Evolutionary conservation across 35 echinoderm and acorn worm species (phyloP), one percentile per base, ranked within the genome.

Genomic region (Holothuria glaberrima): DNA sequence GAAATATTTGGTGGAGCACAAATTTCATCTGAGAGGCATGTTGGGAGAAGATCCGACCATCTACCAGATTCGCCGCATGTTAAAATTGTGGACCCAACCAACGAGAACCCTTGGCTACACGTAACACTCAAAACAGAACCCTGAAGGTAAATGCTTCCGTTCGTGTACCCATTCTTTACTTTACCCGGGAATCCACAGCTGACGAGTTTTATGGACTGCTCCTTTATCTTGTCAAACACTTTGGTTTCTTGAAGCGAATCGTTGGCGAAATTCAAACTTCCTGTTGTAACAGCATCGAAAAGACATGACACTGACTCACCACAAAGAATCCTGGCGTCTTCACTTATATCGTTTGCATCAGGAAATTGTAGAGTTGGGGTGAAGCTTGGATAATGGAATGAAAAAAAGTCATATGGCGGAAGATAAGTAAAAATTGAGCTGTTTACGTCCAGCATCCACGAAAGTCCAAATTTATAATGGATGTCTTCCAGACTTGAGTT

Each of bases 401-500:
- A 84, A 29, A 21, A 68, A 56, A 89, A 90, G 68, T 90, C 92
- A 68, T 61, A 65, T 54, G 92, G 88, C 1, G 88, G 65, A 3
- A 87, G n/a, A 34, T 94, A 94, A 5, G 69, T 94, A 29, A 94
- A 94, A 34, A 90, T 86, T 0, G 92, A 94, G 22, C 83, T 68
- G 21, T 78, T 64, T 48, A 71, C 58, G 18, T 63, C 25, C 12
- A 94, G 59, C 17, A 86, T 30, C 92, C 92, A 94, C 6, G 68
- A 27, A 22, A 94, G 68, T 30, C 88, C 92, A 87, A 82, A 94
- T n/a, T 90, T 59, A 50, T 87, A 87, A 36, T 94, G 92, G 13
- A 94, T 59, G 61, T 67, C 68, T 58, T 89, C 17, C 19, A 93
- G 17, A 22, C 73, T 66, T 10, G 92, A 82, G n/a, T 69, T 70